phyloP scores from a whole-genome alignment of 1,140 invertebrate species.

The Conus betulinus region DNA sequence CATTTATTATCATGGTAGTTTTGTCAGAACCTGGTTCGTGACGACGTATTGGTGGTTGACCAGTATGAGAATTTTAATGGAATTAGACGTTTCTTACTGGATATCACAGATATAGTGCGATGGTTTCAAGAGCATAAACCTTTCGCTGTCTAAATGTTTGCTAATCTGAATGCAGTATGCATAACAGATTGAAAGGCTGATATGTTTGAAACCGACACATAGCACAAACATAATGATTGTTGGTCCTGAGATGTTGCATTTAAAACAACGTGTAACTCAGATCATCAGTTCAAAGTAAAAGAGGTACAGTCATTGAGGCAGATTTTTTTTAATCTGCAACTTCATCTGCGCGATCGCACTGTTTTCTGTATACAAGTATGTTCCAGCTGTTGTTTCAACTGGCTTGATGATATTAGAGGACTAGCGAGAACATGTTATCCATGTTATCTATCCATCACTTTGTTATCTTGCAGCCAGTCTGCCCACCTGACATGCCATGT shows the following conservation, averaged over 20 bases:
- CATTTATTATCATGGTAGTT: neutral
- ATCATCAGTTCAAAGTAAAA: too few relatives aligned
- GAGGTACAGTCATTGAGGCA: too few relatives aligned
- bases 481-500: constrained; percentile 5
- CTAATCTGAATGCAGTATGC: too few relatives aligned
- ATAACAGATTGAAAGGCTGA: too few relatives aligned
- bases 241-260: too few relatives aligned
- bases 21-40: neutral
- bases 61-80: neutral
- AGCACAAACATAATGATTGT: too few relatives aligned
- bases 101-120: neutral
- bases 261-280: too few relatives aligned
- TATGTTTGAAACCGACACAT: too few relatives aligned
- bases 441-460: constrained; percentile 8
- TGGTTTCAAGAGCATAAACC: neutral
- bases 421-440: neutral
- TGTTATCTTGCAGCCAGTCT: neutral
- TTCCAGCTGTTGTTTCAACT: neutral
- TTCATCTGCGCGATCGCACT: neutral
- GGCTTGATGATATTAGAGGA: neutral
- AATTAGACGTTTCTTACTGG: neutral
- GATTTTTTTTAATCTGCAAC: too few relatives aligned
- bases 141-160: too few relatives aligned
- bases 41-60: neutral
- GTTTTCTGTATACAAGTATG: neutral